Evolutionary conservation across 2,888 invertebrate species (phyloP).

Genomic region (Conops quadrifasciatus): DNA sequence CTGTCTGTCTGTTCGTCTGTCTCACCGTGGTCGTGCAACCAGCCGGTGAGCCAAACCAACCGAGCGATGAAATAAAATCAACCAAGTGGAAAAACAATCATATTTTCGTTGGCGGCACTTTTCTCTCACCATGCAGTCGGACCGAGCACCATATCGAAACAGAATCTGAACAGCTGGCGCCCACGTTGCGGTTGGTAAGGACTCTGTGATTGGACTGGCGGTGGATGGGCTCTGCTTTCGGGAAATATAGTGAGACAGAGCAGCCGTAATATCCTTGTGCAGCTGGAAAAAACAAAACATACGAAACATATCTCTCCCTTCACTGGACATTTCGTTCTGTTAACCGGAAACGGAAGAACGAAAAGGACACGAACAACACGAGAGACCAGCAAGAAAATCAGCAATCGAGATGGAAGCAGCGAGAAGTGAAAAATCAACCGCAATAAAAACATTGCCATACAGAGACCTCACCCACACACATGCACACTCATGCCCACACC

Average conservation of each 20-base stretch:
- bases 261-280: background rate
- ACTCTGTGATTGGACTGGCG: background rate
- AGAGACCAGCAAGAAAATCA: slow-evolving; percentile 5
- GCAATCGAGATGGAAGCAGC: background rate
- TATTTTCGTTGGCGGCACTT: slow-evolving; percentile 62
- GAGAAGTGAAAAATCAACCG: slow-evolving; percentile 26
- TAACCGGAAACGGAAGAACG: slow-evolving; percentile 46
- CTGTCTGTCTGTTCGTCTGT: slow-evolving; percentile 8
- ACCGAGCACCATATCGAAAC: slow-evolving; percentile 50
- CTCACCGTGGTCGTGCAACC: slow-evolving; percentile 11
- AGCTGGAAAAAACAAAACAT: slow-evolving; percentile 40
- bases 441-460: slow-evolving; percentile 24
- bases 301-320: slow-evolving; percentile 44
- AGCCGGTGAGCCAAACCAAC: slow-evolving; percentile 9
- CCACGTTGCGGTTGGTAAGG: background rate
- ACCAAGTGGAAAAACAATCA: slow-evolving; percentile 63
- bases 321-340: slow-evolving; percentile 46
- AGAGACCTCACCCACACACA: background rate
- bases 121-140: slow-evolving; percentile 48
- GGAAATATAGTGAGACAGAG: background rate
- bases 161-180: slow-evolving; percentile 62
- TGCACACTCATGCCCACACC: background rate
- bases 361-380: slow-evolving; percentile 23
- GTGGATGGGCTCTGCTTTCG: too few species aligned
- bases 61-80: slow-evolving; percentile 48